Base-by-base conservation (phyloP, 1,140 invertebrate species). In the Dendroctonus valens region DNA sequence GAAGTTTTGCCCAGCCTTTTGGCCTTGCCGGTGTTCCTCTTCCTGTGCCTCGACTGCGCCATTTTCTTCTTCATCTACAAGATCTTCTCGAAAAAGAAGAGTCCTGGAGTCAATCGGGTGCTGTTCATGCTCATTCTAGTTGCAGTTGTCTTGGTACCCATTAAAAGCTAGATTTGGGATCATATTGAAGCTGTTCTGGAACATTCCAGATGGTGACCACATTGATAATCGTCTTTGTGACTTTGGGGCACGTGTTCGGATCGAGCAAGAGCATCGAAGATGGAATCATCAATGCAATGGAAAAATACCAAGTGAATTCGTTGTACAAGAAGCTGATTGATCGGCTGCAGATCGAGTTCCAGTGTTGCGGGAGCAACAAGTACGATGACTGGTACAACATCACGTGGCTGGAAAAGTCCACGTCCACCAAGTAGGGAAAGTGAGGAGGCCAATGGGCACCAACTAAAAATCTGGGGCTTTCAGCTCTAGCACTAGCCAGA, bases 331-430 rank as follows among this genome's bases (percentile, higher is more conserved):
- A 52, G 7, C 65, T 70, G 48, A 72, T 79, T 42, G 76, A 79
- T 70, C 14, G 57, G 15, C 60, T 79, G 46, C 76, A 79, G 70
- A 74, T 79, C 12, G 73, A 77, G 67, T 74, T 77, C 41, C 75
- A 77, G 53, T 79, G 77, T 69, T 79, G 76, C 53, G 77, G 77
- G 41, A 76, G 73, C 59, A 73, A 72, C 54, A 77, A 76, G 48
- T 79, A 78, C 65, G 70, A 74, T 39, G 77, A 79, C 51, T 79
- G 77, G 77, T 78, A 77, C 54, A 64, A 72, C 38, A 69, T 77
- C 39, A 57, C 70, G 8, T 79, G 77, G 76, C 70, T 70, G 41
- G 75, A 78, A 58, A 55, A 64, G 8, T 71, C 65, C 57, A 64
- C 75, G 26, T 50, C 64, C 7, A 69, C 69, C 57, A 67, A 68